Percentiles rank a stretch among this genome's conserved stretches.
Evolutionary conservation across 2,888 invertebrate genomes (phyloP).

Genomic region (Heliconius ismenius): DNA sequence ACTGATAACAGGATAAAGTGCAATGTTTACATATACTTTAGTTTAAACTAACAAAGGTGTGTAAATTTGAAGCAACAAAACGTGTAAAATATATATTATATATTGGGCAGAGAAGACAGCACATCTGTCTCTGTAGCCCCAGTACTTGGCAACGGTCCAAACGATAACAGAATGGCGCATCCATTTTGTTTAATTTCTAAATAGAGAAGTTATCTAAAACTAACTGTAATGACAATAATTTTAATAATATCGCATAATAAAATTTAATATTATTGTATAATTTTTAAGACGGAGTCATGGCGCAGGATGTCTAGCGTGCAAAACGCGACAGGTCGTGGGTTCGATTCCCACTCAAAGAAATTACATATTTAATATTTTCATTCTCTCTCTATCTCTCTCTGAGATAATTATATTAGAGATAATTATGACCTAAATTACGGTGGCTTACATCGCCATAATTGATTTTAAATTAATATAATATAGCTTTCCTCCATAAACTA

Average conservation of each 20-base stretch:
- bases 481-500: too few species aligned
- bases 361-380: too few species aligned
- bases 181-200: conserved; percentile 13
- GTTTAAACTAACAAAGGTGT: not conserved
- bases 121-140: conserved; percentile 40
- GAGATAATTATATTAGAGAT: too few species aligned
- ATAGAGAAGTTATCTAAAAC: conserved; percentile 43
- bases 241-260: not conserved
- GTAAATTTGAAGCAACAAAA: not conserved
- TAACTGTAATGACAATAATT: not conserved
- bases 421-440: too few species aligned
- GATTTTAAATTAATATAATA: too few species aligned
- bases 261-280: too few species aligned
- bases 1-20: too few species aligned
- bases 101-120: not conserved
- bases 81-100: conserved; percentile 5
- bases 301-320: too few species aligned
- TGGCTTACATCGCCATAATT: too few species aligned
- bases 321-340: not conserved
- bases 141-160: conserved; percentile 42
- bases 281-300: too few species aligned
- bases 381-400: too few species aligned
- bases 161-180: conserved; percentile 40
- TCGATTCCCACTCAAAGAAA: not conserved
- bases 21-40: not conserved